These are phyloP conservation scores for Oxycera nigricornis DNA, from an alignment of 2,888 invertebrate genomes.

Conservation along the genomic window DNA sequence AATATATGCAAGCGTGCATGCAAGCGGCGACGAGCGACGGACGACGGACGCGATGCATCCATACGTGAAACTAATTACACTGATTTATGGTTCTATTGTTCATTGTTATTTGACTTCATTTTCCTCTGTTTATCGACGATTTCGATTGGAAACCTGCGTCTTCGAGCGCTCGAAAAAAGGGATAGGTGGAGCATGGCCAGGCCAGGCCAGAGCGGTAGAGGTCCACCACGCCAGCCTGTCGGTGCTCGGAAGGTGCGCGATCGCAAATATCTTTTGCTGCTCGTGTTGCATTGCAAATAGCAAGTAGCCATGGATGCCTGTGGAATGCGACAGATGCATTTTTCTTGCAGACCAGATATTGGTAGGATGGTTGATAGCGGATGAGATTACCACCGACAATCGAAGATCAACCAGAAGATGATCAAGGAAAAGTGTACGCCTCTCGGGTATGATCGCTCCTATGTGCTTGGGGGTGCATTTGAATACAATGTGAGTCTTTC, in stretches of 20 bases:
- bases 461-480: constrained; percentile 20
- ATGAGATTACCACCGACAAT: constrained; percentile 4
- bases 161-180: neutral
- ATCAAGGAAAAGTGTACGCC: neutral
- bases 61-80: constrained; percentile 83
- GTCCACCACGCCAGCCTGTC: neutral
- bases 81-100: constrained; percentile 94
- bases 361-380: neutral
- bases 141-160: constrained; percentile 34
- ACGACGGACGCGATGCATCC: constrained; percentile 34
- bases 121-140: constrained; percentile 45
- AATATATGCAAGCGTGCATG: constrained; percentile 18
- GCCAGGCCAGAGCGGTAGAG: neutral
- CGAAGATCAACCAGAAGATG: constrained; percentile 3
- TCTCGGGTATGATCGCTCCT: constrained; percentile 12
- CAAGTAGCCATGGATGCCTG: neutral
- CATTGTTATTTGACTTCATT: constrained; percentile 69
- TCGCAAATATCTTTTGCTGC: constrained; percentile 16
- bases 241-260: constrained; percentile 9
- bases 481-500: constrained; percentile 20
- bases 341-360: neutral
- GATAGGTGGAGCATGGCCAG: constrained; percentile 18
- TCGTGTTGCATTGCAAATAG: constrained; percentile 1
- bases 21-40: constrained; percentile 5
- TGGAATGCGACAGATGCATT: constrained; percentile 35